Conservation (phyloP, 2,888 invertebrate genomes). For the Phyllotreta cruciferae region DNA sequence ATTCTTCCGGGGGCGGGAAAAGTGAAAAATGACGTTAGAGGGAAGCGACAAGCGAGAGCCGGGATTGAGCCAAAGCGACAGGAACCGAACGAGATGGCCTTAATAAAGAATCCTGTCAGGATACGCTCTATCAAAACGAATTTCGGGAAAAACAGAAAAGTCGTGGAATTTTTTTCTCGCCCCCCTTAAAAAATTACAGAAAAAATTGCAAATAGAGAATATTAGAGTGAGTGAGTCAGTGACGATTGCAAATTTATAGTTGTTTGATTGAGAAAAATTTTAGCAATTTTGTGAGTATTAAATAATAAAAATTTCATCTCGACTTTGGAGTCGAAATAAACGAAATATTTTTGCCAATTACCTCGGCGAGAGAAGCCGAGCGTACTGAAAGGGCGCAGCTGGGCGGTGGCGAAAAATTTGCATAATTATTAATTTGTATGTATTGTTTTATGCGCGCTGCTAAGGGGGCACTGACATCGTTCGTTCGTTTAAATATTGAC, state of each 20-base stretch:
- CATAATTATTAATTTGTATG: conserved; percentile 6
- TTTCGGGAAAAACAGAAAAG: no score
- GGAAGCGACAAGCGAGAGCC: conserved; percentile 37
- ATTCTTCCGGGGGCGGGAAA: conserved; percentile 26
- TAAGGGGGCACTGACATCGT: background rate
- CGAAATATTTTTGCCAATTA: background rate
- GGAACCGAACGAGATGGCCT: conserved; percentile 42
- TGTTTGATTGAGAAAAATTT: no score
- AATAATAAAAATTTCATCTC: background rate
- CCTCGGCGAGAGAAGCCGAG: background rate
- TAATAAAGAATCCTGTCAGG: conserved; percentile 54
- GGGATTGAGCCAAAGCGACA: conserved; percentile 29
- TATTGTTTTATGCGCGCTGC: background rate
- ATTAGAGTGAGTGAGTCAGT: no score
- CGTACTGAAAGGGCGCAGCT: no score
- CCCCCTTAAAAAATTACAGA: no score
- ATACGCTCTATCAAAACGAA: conserved; percentile 48
- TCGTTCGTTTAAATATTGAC: conserved; percentile 1
- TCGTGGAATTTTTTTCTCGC: no score
- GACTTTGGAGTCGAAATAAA: background rate
- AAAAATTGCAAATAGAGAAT: no score
- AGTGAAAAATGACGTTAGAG: conserved; percentile 38
- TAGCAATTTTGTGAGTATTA: no score
- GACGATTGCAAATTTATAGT: no score
- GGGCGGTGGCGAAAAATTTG: background rate